Evolutionary conservation across 2,888 invertebrate species (phyloP).

Genomic region (Dryomyza anilis): DNA sequence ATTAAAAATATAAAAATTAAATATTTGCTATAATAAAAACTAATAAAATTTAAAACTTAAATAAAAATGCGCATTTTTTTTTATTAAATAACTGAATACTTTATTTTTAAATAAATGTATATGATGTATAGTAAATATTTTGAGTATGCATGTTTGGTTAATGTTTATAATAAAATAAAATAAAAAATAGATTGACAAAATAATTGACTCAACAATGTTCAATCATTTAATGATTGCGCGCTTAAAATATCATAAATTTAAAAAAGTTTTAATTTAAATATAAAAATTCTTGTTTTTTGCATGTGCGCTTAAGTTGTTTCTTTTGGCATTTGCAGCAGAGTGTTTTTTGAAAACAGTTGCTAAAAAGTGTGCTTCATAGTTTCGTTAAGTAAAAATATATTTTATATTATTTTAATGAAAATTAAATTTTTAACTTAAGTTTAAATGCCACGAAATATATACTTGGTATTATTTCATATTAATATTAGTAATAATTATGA

Average conservation of each 20-base stretch:
- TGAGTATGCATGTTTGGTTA: conserved; percentile 9
- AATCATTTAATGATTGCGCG: too few relatives aligned
- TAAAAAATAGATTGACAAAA: not conserved
- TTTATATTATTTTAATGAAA: not conserved
- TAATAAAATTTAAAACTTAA: too few relatives aligned
- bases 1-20: not conserved
- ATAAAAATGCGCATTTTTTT: too few relatives aligned
- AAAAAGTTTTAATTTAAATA: conserved; percentile 11
- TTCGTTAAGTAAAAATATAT: not conserved
- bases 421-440: not conserved
- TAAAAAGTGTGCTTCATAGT: conserved; percentile 6
- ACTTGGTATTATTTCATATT: not conserved
- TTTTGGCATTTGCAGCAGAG: conserved; percentile 3
- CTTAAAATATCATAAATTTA: conserved; percentile 5
- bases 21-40: not conserved
- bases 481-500: not conserved
- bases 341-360: conserved; percentile 11
- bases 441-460: not conserved
- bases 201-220: not conserved
- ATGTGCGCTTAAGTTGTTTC: conserved; percentile 1
- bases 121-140: conserved; percentile 15
- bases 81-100: conserved; percentile 14
- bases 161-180: not conserved
- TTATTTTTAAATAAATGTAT: conserved; percentile 1
- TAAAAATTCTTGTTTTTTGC: not conserved